Evolutionary conservation across 1,140 invertebrate species (phyloP), one percentile per base, ranked within the genome.

Genomic region (Bursaphelenchus mucronatus): DNA sequence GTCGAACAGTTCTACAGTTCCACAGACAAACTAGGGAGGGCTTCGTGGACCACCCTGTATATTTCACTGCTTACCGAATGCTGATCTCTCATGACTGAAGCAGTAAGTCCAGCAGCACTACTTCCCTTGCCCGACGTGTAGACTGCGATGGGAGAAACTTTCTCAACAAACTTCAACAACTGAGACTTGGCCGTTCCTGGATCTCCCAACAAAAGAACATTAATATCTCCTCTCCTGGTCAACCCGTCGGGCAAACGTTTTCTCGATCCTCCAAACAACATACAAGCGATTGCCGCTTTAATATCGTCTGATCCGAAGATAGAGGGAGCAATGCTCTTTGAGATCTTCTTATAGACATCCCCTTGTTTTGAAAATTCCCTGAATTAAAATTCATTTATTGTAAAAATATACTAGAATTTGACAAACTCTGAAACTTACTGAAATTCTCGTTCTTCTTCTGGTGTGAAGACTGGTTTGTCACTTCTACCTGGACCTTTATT

Each of bases 61-160:
- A 30, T 30, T 30, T 30, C 30, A 44, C 41, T 17, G 80, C 76
- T 87, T 85, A 94, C 91, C 19, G 92, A 88, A 13, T 86, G 83
- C 9, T 94, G 93, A 86, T 98, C 95, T 76, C 93, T 86, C 66
- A 88, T 91, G 30, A 99, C 94, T 0, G 95, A 97, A 3, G 95
- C 96, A 52, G 96, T 99, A 9, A 99, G 86, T 86, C 96, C 95
- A 71, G 95, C 96, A 57, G 96, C 96, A 78, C 92, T 96, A 64
- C 92, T 96, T 0, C 95, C 96, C 85, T 99, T 99, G 2, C 95
- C 96, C 0, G 94, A 97, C 0, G 96, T 99, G 78, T 98, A 99
- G 6, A 97, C 84, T 11, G 88, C 93, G 76, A 97, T 91, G 0
- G 96, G 96, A 0, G 95, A 87, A 8, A 94, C 92, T 78, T 88